These are phyloP conservation scores for Patella depressa DNA, from an alignment of 2,888 invertebrate species.

Conservation along the genomic window DNA sequence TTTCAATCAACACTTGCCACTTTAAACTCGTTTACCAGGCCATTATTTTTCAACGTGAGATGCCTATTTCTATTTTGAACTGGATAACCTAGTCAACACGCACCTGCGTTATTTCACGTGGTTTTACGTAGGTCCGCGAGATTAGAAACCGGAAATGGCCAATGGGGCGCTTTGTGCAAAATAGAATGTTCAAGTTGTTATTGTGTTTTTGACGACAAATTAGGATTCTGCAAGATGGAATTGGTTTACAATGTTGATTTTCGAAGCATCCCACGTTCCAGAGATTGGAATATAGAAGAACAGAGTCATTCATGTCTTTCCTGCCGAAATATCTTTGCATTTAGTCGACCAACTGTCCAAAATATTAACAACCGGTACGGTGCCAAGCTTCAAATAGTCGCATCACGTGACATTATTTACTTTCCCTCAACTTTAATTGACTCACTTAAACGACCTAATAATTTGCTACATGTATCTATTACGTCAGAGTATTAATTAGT, in stretches of 20 bases:
- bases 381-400: too few species aligned
- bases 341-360: conserved; percentile 37
- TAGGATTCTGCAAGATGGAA: conserved; percentile 38
- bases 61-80: too few species aligned
- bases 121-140: conserved; percentile 4
- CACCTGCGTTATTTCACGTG: not conserved
- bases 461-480: too few species aligned
- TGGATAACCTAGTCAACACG: not conserved
- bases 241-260: conserved; percentile 49
- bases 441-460: too few species aligned
- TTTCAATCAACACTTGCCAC: too few species aligned
- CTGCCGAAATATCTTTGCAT: conserved; percentile 58
- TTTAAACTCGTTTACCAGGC: too few species aligned
- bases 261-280: conserved; percentile 33
- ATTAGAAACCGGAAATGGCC: not conserved
- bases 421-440: not conserved
- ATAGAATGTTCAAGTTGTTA: not conserved
- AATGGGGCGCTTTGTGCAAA: conserved; percentile 9
- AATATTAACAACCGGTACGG: not conserved
- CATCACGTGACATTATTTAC: conserved; percentile 4
- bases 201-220: not conserved
- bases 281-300: conserved; percentile 61
- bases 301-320: conserved; percentile 55
- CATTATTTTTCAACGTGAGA: too few species aligned
- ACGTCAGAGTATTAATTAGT: too few species aligned